These are phyloP conservation scores for silkworm (Bombyx mori) DNA, from an alignment of 1,140 invertebrate genomes.

Conservation along the genomic window DNA sequence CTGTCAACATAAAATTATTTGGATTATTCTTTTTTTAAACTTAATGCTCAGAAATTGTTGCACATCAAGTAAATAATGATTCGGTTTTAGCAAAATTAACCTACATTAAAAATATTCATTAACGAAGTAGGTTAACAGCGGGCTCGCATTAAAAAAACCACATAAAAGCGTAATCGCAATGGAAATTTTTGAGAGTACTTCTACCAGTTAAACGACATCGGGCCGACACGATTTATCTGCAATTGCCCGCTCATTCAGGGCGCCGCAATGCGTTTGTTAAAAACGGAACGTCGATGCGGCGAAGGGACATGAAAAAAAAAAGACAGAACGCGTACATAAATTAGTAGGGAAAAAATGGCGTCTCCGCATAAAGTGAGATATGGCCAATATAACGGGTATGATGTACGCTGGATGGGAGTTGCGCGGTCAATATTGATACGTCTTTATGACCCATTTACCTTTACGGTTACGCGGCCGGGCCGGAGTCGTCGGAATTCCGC, in stretches of 20 bases:
- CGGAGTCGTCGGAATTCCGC: conserved; percentile 35
- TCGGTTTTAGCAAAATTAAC: too few relatives aligned
- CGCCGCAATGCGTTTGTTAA: conserved; percentile 4
- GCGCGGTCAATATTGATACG: conserved; percentile 61
- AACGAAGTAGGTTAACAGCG: too few relatives aligned
- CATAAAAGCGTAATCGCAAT: too few relatives aligned
- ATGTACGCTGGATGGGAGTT: conserved; percentile 45
- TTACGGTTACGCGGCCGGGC: conserved; percentile 31
- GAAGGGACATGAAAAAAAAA: conserved; percentile 15
- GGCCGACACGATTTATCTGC: conserved; percentile 1
- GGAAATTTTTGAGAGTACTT: too few relatives aligned
- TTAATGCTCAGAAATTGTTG: too few relatives aligned
- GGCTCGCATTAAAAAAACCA: too few relatives aligned
- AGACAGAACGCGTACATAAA: conserved; percentile 29
- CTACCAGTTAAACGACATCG: too few relatives aligned
- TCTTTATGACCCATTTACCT: conserved; percentile 59
- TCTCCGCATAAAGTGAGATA: conserved; percentile 44
- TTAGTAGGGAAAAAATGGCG: conserved; percentile 39
- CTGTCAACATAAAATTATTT: too few relatives aligned
- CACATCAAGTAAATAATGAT: too few relatives aligned
- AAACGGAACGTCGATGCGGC: too few relatives aligned
- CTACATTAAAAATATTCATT: too few relatives aligned
- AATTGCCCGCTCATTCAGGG: conserved; percentile 6
- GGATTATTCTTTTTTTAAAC: too few relatives aligned
- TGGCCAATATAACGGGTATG: conserved; percentile 48